A percentile compares a stretch with the other conserved stretches of the same genome.
These are phyloP conservation scores for Melopsittacus undulatus DNA, from an alignment of 2,797 vertebrate species.

Conservation along the genomic window DNA sequence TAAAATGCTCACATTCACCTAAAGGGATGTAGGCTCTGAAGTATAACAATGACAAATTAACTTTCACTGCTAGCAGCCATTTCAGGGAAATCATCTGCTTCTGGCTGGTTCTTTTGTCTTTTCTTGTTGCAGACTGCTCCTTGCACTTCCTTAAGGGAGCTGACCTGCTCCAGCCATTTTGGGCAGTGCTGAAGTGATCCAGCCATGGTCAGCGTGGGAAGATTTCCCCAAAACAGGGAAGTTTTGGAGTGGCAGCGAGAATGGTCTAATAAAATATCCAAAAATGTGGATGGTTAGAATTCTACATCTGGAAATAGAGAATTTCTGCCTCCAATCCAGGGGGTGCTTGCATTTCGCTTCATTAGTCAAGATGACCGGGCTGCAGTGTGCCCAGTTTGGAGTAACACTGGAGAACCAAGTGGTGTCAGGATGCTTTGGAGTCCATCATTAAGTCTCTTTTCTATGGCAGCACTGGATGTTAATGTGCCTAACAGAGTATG, in stretches of 20 bases:
- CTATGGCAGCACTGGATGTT: background rate
- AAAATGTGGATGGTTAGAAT: background rate
- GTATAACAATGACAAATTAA: slow-evolving; percentile 27
- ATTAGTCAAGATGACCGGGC: background rate
- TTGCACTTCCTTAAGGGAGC: background rate
- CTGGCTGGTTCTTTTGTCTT: background rate
- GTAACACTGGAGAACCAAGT: background rate
- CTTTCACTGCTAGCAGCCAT: background rate
- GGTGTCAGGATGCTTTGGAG: background rate
- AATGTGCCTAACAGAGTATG: background rate
- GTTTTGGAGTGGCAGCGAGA: background rate
- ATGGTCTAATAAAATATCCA: rapidly evolving
- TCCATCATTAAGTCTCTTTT: background rate
- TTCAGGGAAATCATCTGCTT: background rate
- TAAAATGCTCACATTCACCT: background rate
- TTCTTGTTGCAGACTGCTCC: background rate
- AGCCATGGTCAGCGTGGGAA: background rate
- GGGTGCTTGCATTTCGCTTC: background rate
- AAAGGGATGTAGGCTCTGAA: background rate
- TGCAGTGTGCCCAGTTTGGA: background rate
- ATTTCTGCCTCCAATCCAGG: background rate
- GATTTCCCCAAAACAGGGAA: no score
- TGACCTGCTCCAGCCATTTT: background rate
- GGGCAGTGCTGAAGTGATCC: background rate
- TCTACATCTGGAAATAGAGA: background rate